These are phyloP conservation scores for Polyploca ridens DNA, from an alignment of 2,888 invertebrate species.

Conservation along the genomic window DNA sequence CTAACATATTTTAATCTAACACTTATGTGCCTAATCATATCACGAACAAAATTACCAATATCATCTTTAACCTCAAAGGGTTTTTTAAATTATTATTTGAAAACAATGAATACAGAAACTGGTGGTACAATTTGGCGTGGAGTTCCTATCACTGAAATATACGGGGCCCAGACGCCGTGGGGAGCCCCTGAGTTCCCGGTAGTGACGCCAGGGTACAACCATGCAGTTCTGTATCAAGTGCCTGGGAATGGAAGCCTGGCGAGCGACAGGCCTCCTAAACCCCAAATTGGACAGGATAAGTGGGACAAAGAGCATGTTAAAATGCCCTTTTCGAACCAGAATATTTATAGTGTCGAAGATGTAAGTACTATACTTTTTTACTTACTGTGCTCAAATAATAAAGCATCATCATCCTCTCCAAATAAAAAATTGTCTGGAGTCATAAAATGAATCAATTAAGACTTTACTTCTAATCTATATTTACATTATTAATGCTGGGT, in stretches of 20 bases:
- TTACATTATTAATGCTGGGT: no score
- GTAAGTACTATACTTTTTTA: constrained; percentile 61
- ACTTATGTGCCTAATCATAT: background rate
- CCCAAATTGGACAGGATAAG: constrained; percentile 87
- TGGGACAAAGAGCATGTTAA: constrained; percentile 94
- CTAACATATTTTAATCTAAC: background rate
- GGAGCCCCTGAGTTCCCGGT: constrained; percentile 79
- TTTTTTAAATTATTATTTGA: background rate
- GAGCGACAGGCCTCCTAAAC: constrained; percentile 82
- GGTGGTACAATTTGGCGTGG: constrained; percentile 61
- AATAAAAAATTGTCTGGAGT: no score
- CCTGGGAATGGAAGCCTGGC: constrained; percentile 78
- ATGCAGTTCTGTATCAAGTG: constrained; percentile 88
- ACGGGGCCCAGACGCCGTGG: constrained; percentile 74
- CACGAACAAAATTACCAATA: background rate
- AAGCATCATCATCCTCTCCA: no score
- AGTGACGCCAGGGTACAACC: constrained; percentile 85
- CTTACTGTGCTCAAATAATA: background rate
- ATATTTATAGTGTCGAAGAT: constrained; percentile 88
- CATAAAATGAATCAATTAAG: no score
- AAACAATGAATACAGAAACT: constrained; percentile 12
- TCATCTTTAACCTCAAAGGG: background rate
- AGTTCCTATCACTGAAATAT: constrained; percentile 67
- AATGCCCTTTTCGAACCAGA: constrained; percentile 92
- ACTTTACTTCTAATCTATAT: no score